phyloP scores from a whole-genome alignment of 2,888 invertebrate genomes.

The Eristalinus sepulchralis region DNA sequence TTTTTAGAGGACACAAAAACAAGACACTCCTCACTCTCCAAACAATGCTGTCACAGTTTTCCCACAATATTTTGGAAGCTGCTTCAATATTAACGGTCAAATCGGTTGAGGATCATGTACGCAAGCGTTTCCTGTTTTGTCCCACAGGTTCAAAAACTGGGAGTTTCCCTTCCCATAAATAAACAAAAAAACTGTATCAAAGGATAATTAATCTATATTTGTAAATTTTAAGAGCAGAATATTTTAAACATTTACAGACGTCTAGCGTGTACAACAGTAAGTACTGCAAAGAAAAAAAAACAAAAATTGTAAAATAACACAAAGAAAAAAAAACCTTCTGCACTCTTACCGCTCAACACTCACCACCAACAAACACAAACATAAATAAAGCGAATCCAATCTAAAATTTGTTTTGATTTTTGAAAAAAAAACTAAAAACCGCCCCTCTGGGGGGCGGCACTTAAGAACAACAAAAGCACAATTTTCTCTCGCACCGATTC shows the following conservation, averaged over 20 bases:
- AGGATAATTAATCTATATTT: no score
- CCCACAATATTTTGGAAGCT: no score
- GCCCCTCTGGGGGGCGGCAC: neutral
- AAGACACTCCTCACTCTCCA: no score
- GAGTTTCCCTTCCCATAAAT: no score
- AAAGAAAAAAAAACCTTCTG: neutral
- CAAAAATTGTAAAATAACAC: neutral
- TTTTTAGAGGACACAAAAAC: no score
- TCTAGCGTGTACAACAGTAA: neutral
- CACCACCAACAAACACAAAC: neutral
- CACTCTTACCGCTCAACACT: neutral
- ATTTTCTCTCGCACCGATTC: neutral
- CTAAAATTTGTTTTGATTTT: slow-evolving; percentile 15
- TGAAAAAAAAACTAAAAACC: neutral
- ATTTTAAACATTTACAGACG: neutral
- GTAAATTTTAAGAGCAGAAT: neutral
- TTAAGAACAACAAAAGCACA: neutral
- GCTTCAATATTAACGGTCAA: no score
- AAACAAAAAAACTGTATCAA: no score
- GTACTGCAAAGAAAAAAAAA: neutral
- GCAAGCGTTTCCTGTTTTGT: no score
- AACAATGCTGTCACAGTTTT: no score
- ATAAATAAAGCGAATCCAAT: neutral
- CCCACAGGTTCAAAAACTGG: no score
- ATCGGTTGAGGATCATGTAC: no score